Conservation (phyloP, 2,888 invertebrate species). For the Tromatobia lineatoria region DNA sequence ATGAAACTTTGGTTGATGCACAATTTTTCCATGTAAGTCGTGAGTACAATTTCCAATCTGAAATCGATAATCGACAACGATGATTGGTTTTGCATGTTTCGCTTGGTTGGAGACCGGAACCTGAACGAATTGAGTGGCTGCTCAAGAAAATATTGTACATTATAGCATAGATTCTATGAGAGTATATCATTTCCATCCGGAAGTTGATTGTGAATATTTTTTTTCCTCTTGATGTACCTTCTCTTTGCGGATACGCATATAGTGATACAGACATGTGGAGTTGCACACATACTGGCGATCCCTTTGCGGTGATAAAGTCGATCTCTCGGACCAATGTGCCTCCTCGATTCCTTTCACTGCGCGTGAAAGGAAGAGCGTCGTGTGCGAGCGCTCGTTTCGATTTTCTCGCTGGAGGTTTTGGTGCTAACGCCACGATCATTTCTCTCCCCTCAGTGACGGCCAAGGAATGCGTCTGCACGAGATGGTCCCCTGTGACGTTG, state of each 20-base stretch:
- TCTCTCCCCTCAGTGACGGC: slow-evolving; percentile 13
- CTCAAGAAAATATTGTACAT: not conserved
- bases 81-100: slow-evolving; percentile 9
- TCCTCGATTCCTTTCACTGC: slow-evolving; percentile 66
- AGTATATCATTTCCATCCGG: slow-evolving; percentile 39
- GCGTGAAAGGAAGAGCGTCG: slow-evolving; percentile 67
- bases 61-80: not conserved
- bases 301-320: slow-evolving; percentile 53
- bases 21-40: not conserved
- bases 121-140: not conserved
- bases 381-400: slow-evolving; percentile 35
- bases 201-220: slow-evolving; percentile 23
- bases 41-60: slow-evolving; percentile 19
- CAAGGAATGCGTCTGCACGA: not conserved
- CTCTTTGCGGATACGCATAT: slow-evolving; percentile 5
- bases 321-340: slow-evolving; percentile 50
- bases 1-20: not conserved
- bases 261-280: not conserved
- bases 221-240: slow-evolving; percentile 16
- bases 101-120: not conserved
- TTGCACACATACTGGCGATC: slow-evolving; percentile 36
- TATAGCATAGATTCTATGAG: not conserved
- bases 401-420: slow-evolving; percentile 47
- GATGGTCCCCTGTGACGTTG: not conserved
- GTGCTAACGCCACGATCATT: slow-evolving; percentile 7